A percentile compares a stretch with the other conserved stretches of the same genome.
Evolutionary conservation across 1,140 invertebrate species (phyloP).

Genomic region (Rhyzopertha dominica): DNA sequence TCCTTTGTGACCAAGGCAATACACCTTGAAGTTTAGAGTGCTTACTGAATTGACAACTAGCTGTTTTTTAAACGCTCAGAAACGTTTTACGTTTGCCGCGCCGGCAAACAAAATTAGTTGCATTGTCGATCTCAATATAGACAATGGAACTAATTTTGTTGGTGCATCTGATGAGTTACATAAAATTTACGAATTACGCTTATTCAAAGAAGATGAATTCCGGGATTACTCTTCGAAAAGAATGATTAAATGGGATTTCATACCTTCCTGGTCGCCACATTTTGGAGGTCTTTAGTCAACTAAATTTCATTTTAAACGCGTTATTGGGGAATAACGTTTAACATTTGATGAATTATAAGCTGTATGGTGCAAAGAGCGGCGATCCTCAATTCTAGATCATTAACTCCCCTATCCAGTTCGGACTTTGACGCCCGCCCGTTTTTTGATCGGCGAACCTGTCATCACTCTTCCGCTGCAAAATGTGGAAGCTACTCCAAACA

Average conservation of each 20-base stretch:
- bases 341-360: slow-evolving; percentile 32
- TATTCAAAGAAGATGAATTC: no score
- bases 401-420: slow-evolving; percentile 25
- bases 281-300: slow-evolving; percentile 26
- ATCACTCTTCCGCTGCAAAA: slow-evolving; percentile 21
- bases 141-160: slow-evolving; percentile 37
- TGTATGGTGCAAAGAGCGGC: slow-evolving; percentile 25
- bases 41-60: slow-evolving; percentile 19
- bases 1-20: slow-evolving; percentile 35
- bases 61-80: slow-evolving; percentile 36
- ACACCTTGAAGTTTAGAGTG: slow-evolving; percentile 34
- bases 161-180: slow-evolving; percentile 23
- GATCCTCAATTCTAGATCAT: slow-evolving; percentile 34
- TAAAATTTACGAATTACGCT: not conserved
- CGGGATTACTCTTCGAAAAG: no score
- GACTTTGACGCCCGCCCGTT: slow-evolving; percentile 39
- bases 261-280: slow-evolving; percentile 25
- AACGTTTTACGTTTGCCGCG: slow-evolving; percentile 38
- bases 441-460: slow-evolving; percentile 36
- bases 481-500: not conserved
- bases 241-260: slow-evolving; percentile 29
- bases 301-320: slow-evolving; percentile 32
- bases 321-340: slow-evolving; percentile 26
- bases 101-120: slow-evolving; percentile 31
- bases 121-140: slow-evolving; percentile 32